Evolutionary conservation across 2,888 invertebrate species (phyloP).

Genomic region (Rhabditoides inermis): DNA sequence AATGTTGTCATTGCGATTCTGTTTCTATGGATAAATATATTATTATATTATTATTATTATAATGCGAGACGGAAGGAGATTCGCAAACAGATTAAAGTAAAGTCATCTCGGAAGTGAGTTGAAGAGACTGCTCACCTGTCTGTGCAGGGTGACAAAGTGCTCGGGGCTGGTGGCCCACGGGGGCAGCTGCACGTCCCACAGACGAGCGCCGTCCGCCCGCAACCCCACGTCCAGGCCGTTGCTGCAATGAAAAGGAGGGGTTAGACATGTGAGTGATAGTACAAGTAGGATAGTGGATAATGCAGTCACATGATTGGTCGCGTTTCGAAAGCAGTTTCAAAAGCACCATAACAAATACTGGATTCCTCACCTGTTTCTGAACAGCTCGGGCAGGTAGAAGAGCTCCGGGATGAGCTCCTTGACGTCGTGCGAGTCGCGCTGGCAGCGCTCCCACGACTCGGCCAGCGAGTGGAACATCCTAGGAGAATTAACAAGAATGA

Average conservation of each 20-base stretch:
- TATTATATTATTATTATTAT: too few relatives aligned
- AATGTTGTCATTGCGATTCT: too few relatives aligned
- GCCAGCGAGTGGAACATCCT: slow-evolving; percentile 87
- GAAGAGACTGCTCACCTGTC: slow-evolving; percentile 66
- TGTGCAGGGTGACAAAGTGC: slow-evolving; percentile 91
- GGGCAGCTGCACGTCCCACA: slow-evolving; percentile 74
- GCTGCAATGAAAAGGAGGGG: too few relatives aligned
- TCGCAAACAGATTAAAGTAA: slow-evolving; percentile 2
- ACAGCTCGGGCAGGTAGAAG: slow-evolving; percentile 97
- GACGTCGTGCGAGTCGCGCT: slow-evolving; percentile 94
- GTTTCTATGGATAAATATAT: too few relatives aligned
- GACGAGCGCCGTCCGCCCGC: slow-evolving; percentile 17
- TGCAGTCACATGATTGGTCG: too few relatives aligned
- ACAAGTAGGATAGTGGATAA: too few relatives aligned
- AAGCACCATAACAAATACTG: too few relatives aligned
- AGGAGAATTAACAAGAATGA: too few relatives aligned
- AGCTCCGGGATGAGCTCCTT: slow-evolving; percentile 98
- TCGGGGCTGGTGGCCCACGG: slow-evolving; percentile 90
- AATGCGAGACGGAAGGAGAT: too few relatives aligned
- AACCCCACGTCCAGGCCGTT: slow-evolving; percentile 24
- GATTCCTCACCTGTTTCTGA: slow-evolving; percentile 79
- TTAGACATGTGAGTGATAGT: too few relatives aligned
- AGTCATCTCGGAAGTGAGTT: not conserved
- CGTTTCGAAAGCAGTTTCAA: too few relatives aligned
- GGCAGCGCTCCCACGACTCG: slow-evolving; percentile 95